Evolutionary conservation across 2,888 invertebrate species (phyloP).

Genomic region (Thereva nobilitata): DNA sequence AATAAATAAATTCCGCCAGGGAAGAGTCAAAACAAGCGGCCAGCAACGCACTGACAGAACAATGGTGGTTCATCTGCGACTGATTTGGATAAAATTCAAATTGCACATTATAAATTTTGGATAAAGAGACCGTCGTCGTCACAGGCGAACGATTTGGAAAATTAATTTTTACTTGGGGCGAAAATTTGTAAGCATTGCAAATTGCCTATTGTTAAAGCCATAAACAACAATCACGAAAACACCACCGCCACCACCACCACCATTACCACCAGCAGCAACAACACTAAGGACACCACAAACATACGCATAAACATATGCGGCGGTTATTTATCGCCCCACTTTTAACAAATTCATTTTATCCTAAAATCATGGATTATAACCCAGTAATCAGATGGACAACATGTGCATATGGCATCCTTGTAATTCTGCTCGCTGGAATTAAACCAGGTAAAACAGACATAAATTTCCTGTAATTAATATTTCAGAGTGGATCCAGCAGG

Average conservation of each 20-base stretch:
- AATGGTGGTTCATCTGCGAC: conserved; percentile 27
- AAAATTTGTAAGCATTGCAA: too few relatives aligned
- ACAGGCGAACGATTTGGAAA: too few relatives aligned
- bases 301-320: too few relatives aligned
- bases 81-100: conserved; percentile 37
- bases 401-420: conserved; percentile 12
- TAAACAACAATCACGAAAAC: neutral
- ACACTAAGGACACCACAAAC: too few relatives aligned
- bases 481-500: neutral
- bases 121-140: conserved; percentile 4
- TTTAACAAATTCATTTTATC: conserved; percentile 28
- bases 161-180: too few relatives aligned
- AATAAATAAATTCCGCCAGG: too few relatives aligned
- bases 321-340: neutral
- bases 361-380: conserved; percentile 29
- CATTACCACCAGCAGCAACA: too few relatives aligned
- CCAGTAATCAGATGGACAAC: conserved; percentile 25
- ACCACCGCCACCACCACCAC: too few relatives aligned
- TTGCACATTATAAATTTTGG: conserved; percentile 38
- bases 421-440: conserved; percentile 16
- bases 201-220: neutral
- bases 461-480: conserved; percentile 13
- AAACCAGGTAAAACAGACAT: conserved; percentile 31
- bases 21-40: too few relatives aligned
- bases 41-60: neutral